Conservation (phyloP, 2,113 vertebrate genomes). For the Callocephalon fimbriatum region DNA sequence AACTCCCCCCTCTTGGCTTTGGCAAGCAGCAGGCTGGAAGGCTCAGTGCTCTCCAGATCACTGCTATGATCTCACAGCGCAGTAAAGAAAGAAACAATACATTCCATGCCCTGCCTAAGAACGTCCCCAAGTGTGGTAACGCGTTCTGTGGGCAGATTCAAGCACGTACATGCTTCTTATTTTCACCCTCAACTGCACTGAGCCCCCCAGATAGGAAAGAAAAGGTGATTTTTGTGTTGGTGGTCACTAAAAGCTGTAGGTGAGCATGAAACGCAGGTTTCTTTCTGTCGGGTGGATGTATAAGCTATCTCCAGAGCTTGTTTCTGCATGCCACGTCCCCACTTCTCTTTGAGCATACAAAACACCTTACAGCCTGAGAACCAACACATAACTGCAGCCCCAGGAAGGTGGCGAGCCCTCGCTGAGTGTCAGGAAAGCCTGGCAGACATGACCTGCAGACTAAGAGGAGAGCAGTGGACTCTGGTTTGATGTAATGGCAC, state of each 20-base stretch:
- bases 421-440: neutral
- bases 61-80: neutral
- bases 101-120: neutral
- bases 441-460: neutral
- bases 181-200: neutral
- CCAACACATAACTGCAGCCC: neutral
- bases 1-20: neutral
- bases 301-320: neutral
- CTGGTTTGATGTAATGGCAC: neutral
- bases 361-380: neutral
- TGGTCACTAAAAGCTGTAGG: neutral
- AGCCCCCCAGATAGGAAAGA: neutral
- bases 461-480: neutral
- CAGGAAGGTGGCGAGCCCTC: neutral
- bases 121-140: rapidly evolving
- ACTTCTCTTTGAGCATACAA: neutral
- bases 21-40: neutral
- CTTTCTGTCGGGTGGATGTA: rapidly evolving
- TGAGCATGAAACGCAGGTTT: neutral
- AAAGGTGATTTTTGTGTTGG: neutral
- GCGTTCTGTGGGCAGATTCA: neutral
- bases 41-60: neutral
- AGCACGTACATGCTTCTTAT: rapidly evolving
- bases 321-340: neutral
- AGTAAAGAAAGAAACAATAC: neutral